A percentile compares a stretch with the other conserved stretches of the same genome.
These are phyloP conservation scores for Gobionotothen gibberifrons DNA, from an alignment of 2,797 vertebrate species.

Conservation along the genomic window DNA sequence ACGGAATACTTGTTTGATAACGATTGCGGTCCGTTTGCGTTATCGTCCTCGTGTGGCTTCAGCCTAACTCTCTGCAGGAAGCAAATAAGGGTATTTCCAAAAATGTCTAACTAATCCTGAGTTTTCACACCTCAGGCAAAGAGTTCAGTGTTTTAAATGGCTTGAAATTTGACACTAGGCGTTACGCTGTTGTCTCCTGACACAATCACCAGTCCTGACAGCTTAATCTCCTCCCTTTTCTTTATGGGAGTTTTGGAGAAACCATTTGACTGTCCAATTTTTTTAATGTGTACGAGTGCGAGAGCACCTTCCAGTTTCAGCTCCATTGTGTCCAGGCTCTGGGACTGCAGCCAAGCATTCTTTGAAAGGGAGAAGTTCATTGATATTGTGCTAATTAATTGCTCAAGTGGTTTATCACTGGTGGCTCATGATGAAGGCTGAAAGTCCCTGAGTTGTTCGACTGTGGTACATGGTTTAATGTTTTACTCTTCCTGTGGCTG, in stretches of 20 bases:
- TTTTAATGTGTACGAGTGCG: neutral
- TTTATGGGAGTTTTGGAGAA: constrained; percentile 36
- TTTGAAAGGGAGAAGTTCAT: constrained; percentile 21
- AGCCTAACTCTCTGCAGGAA: no score
- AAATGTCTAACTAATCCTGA: neutral
- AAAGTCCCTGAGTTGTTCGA: constrained; percentile 33
- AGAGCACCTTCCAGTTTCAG: constrained; percentile 38
- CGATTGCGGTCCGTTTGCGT: no score
- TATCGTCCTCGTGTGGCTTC: no score
- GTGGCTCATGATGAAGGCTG: constrained; percentile 31
- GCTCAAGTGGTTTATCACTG: constrained; percentile 31
- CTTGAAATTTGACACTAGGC: constrained; percentile 61
- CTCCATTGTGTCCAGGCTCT: constrained; percentile 38
- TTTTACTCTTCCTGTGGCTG: constrained; percentile 57
- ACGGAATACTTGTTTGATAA: no score
- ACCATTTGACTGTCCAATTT: constrained; percentile 31
- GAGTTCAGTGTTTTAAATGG: constrained; percentile 24
- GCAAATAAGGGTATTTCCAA: no score
- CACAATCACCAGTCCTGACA: constrained; percentile 24
- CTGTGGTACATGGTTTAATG: constrained; percentile 64
- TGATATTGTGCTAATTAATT: constrained; percentile 37
- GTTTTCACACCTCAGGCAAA: constrained; percentile 1
- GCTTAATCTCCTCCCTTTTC: constrained; percentile 12
- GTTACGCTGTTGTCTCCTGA: constrained; percentile 41
- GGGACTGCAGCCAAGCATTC: constrained; percentile 45